Evolutionary conservation across 2,113 vertebrate genomes (phyloP).

Genomic region (Vireo altiloquus): DNA sequence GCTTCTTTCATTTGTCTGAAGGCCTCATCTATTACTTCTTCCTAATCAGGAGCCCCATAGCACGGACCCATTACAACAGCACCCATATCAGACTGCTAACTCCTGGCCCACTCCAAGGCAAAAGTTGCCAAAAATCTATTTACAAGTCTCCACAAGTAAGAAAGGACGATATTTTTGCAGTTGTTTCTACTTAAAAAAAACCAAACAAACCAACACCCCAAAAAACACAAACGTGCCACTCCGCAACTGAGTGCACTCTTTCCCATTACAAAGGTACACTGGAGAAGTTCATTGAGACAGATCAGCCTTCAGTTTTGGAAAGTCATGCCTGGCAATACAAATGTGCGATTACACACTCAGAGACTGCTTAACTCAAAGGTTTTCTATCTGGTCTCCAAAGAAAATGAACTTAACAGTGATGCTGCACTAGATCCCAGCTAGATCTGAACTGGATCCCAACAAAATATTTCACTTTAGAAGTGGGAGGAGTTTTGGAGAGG

Average conservation of each 20-base stretch:
- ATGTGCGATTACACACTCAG: neutral
- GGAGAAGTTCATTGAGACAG: neutral
- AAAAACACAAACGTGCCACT: neutral
- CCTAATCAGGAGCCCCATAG: neutral
- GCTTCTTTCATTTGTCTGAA: neutral
- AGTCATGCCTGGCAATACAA: neutral
- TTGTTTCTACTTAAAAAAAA: neutral
- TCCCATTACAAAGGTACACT: neutral
- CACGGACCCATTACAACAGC: neutral
- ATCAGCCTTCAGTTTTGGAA: neutral
- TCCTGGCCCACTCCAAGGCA: neutral
- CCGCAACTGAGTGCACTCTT: neutral
- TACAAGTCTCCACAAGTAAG: neutral
- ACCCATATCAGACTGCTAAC: neutral
- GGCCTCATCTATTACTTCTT: neutral
- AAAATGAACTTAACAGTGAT: neutral
- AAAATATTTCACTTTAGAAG: accelerated
- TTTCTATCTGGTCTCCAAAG: neutral
- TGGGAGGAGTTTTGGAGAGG: neutral
- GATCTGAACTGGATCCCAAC: neutral
- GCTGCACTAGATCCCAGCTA: neutral
- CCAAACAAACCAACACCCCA: neutral
- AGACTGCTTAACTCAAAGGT: neutral
- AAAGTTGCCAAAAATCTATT: neutral
- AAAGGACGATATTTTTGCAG: neutral